Conservation (phyloP, 2,797 vertebrate species). For the Sarcophilus harrisii region DNA sequence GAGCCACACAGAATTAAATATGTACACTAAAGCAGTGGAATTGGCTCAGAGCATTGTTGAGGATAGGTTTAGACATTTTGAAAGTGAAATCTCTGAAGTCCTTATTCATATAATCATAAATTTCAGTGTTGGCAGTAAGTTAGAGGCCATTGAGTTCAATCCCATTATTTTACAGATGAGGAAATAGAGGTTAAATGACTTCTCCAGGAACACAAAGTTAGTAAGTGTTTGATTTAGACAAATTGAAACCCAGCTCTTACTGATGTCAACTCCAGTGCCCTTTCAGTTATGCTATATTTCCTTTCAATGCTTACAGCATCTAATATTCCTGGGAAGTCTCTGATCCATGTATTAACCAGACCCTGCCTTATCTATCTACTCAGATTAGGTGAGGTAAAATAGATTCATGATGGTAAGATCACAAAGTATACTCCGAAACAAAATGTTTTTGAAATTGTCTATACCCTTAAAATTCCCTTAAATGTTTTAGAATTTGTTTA, state of each 20-base stretch:
- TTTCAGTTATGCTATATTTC: not conserved
- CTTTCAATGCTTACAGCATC: not conserved
- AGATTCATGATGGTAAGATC: not conserved
- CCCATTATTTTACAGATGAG: not conserved
- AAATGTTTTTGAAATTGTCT: not conserved
- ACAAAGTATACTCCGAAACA: not conserved
- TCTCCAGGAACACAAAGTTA: not conserved
- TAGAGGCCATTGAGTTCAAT: not conserved
- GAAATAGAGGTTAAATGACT: not conserved
- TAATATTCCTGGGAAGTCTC: not conserved
- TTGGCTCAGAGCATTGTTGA: not conserved
- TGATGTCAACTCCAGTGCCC: not conserved
- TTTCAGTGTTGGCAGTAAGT: not conserved
- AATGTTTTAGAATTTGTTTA: no score
- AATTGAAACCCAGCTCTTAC: not conserved
- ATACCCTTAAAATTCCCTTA: not conserved
- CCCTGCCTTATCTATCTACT: not conserved
- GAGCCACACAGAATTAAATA: not conserved
- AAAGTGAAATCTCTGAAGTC: not conserved
- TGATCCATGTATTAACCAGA: not conserved
- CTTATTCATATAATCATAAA: not conserved
- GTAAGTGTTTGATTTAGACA: not conserved
- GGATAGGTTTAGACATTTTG: not conserved
- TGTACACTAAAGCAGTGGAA: not conserved
- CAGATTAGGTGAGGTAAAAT: not conserved